These are phyloP conservation scores for Philereme vetulata DNA, from an alignment of 2,888 invertebrate genomes.

Conservation along the genomic window DNA sequence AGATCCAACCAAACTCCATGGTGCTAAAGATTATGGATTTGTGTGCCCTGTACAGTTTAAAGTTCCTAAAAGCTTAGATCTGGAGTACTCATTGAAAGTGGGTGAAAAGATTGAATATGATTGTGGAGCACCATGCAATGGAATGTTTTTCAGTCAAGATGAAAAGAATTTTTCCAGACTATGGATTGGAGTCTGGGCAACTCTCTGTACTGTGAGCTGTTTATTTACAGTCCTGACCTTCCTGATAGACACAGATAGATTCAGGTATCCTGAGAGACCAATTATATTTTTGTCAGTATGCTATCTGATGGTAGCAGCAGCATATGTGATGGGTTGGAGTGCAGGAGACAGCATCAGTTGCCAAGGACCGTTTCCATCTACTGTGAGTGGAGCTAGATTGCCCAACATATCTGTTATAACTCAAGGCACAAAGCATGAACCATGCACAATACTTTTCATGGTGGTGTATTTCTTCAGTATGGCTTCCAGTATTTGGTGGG, in stretches of 20 bases:
- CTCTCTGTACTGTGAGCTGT: constrained; percentile 94
- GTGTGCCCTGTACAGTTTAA: constrained; percentile 94
- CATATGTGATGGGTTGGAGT: constrained; percentile 94
- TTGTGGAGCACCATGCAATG: constrained; percentile 96
- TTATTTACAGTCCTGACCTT: constrained; percentile 97
- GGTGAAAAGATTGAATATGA: constrained; percentile 89
- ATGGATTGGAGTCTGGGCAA: constrained; percentile 98
- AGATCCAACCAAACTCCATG: constrained; percentile 77
- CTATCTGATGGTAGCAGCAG: constrained; percentile 96
- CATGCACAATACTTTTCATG: constrained; percentile 97
- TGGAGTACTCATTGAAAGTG: constrained; percentile 93
- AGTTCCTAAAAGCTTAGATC: constrained; percentile 90
- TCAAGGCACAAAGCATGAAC: constrained; percentile 92
- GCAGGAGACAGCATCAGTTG: constrained; percentile 93
- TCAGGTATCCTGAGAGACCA: constrained; percentile 98
- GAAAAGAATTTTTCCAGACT: constrained; percentile 92
- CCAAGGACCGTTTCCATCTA: constrained; percentile 90
- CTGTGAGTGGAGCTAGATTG: constrained; percentile 87
- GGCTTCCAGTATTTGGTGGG: constrained; percentile 99
- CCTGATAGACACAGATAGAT: constrained; percentile 96
- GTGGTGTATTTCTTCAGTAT: constrained; percentile 97
- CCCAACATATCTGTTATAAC: constrained; percentile 93
- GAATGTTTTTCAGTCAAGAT: constrained; percentile 94
- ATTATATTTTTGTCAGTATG: constrained; percentile 98
- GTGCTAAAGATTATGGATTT: constrained; percentile 90